phyloP scores from a whole-genome alignment of 2,888 invertebrate genomes.

The Trachelus iudaicus region DNA sequence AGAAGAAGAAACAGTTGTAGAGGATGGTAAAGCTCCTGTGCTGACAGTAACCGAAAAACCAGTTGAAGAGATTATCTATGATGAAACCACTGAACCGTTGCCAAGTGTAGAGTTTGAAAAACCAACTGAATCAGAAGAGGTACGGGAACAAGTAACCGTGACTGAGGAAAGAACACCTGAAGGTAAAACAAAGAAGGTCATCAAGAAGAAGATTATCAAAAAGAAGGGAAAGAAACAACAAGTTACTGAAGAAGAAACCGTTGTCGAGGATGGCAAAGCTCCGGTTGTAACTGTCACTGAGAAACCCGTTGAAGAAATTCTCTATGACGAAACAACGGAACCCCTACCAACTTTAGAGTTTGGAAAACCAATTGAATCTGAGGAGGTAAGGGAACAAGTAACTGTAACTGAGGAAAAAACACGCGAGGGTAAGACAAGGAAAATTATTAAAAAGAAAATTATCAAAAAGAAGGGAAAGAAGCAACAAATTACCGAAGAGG shows the following conservation, averaged over 20 bases:
- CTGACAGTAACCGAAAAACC: slow-evolving; percentile 59
- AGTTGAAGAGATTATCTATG: slow-evolving; percentile 39
- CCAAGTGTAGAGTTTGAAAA: slow-evolving; percentile 34
- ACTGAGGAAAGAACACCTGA: too few species aligned
- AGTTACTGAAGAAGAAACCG: too few species aligned
- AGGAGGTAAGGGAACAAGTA: slow-evolving; percentile 63
- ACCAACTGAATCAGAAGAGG: slow-evolving; percentile 38
- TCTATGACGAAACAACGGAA: slow-evolving; percentile 8
- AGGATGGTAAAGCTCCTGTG: slow-evolving; percentile 44
- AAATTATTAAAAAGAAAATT: too few species aligned
- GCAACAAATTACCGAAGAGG: too few species aligned
- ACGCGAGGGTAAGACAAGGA: too few species aligned
- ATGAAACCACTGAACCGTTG: slow-evolving; percentile 32
- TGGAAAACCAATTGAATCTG: slow-evolving; percentile 10
- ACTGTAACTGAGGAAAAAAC: slow-evolving; percentile 32
- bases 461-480: too few species aligned
- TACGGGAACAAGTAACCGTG: slow-evolving; percentile 38
- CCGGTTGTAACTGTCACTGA: slow-evolving; percentile 48
- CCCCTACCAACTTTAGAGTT: slow-evolving; percentile 7
- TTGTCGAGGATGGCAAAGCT: slow-evolving; percentile 25
- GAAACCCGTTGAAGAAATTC: slow-evolving; percentile 37
- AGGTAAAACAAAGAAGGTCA: too few species aligned
- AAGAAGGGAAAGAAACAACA: too few species aligned
- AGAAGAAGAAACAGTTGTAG: slow-evolving; percentile 38
- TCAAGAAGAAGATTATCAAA: too few species aligned